Evolutionary conservation across 2,888 invertebrate species (phyloP).

Genomic region (Galerucella pusilla): DNA sequence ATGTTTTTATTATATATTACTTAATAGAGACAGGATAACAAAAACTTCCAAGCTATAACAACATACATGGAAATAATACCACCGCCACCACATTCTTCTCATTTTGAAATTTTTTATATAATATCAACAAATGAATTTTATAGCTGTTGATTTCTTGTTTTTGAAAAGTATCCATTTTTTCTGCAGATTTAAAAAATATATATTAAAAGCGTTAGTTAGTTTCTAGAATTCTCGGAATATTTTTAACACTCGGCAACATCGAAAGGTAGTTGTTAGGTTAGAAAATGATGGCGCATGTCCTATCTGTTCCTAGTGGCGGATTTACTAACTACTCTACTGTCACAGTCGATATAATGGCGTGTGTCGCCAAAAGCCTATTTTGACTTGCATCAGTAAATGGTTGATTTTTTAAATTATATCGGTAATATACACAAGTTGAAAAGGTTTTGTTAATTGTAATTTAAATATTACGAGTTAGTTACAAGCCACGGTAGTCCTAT

Average conservation of each 20-base stretch:
- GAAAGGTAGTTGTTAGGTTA: slow-evolving; percentile 38
- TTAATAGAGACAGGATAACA: too few species aligned
- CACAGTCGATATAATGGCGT: slow-evolving; percentile 66
- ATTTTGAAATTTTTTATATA: too few species aligned
- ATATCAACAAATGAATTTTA: neutral
- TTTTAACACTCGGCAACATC: slow-evolving; percentile 4
- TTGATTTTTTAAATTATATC: slow-evolving; percentile 35
- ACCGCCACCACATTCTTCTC: too few species aligned
- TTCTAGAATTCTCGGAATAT: neutral
- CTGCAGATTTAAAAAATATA: neutral
- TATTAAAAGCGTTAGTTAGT: neutral
- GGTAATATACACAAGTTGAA: slow-evolving; percentile 30
- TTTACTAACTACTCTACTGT: slow-evolving; percentile 51
- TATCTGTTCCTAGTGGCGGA: slow-evolving; percentile 57
- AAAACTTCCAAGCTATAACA: too few species aligned
- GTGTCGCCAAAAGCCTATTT: slow-evolving; percentile 59
- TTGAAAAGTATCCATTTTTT: slow-evolving; percentile 10
- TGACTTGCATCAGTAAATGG: slow-evolving; percentile 47
- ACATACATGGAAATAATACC: too few species aligned
- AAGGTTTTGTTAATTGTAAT: slow-evolving; percentile 38
- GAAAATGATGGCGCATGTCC: slow-evolving; percentile 44
- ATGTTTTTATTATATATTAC: too few species aligned
- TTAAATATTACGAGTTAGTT: slow-evolving; percentile 37
- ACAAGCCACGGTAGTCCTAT: slow-evolving; percentile 31
- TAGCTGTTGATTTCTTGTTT: too few species aligned